phyloP scores from a whole-genome alignment of 2,797 vertebrate genomes.

The Esox lucius region DNA sequence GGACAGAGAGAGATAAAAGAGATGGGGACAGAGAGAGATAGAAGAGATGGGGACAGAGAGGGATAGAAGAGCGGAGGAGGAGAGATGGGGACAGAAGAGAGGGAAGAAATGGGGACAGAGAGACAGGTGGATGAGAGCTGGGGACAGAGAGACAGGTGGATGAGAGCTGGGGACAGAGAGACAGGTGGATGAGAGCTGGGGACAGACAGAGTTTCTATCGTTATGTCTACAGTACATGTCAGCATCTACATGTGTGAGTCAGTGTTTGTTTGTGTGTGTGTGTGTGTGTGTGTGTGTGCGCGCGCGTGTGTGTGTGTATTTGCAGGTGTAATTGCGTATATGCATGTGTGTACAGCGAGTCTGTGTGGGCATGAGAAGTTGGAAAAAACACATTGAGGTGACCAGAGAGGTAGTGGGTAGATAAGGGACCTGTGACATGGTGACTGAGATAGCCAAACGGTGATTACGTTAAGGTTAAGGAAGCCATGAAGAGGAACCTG shows the following conservation, averaged over 20 bases:
- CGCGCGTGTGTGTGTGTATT: too few species aligned
- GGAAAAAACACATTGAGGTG: conserved; percentile 8
- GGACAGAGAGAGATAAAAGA: background rate
- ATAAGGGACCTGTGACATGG: background rate
- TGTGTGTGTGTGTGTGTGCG: too few species aligned
- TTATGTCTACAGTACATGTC: too few species aligned
- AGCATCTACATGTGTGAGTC: too few species aligned
- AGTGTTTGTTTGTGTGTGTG: too few species aligned
- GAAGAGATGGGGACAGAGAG: background rate
- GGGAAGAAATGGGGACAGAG: too few species aligned
- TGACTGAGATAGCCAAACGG: background rate
- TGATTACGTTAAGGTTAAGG: background rate
- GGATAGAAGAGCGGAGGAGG: background rate
- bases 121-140: too few species aligned
- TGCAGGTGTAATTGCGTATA: too few species aligned
- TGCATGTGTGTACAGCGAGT: too few species aligned
- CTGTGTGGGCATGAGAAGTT: too few species aligned
- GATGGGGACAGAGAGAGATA: background rate
- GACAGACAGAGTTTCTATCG: background rate
- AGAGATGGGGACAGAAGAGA: too few species aligned
- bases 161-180: background rate
- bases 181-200: background rate
- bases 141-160: too few species aligned
- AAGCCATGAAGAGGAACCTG: background rate
- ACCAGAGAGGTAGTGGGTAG: background rate